phyloP scores from a whole-genome alignment of 2,888 invertebrate genomes.

The Drosophila multiciliata region DNA sequence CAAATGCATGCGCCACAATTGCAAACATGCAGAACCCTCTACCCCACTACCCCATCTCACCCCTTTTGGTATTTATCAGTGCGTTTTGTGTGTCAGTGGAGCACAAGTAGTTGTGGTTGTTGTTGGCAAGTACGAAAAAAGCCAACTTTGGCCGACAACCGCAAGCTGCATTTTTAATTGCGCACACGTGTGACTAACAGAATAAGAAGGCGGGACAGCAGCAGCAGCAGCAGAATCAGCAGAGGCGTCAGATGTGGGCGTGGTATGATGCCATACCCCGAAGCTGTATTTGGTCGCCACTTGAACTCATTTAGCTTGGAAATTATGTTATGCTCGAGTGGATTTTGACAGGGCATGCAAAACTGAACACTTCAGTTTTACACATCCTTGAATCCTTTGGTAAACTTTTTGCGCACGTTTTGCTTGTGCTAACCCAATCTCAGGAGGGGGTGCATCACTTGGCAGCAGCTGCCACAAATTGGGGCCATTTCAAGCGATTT shows the following conservation, averaged over 20 bases:
- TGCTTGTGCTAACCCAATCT: slow-evolving; percentile 31
- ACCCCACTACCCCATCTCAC: too few species aligned
- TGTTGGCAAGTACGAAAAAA: slow-evolving; percentile 19
- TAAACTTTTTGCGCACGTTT: slow-evolving; percentile 72
- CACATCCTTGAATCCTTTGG: slow-evolving; percentile 62
- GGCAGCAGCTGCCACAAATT: slow-evolving; percentile 43
- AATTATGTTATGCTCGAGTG: slow-evolving; percentile 75
- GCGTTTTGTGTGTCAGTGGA: slow-evolving; percentile 74
- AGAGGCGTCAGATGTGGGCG: slow-evolving; percentile 33
- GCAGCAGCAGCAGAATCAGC: background rate
- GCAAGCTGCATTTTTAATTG: slow-evolving; percentile 80
- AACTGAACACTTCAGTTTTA: background rate
- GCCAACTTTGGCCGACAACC: slow-evolving; percentile 68
- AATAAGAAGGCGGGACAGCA: background rate
- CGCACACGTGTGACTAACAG: slow-evolving; percentile 70
- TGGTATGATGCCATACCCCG: slow-evolving; percentile 24
- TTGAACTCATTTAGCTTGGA: slow-evolving; percentile 76
- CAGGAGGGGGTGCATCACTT: background rate
- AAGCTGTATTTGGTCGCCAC: slow-evolving; percentile 50
- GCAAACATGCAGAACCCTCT: background rate
- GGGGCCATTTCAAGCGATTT: slow-evolving; percentile 41
- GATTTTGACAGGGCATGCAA: slow-evolving; percentile 68
- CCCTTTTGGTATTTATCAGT: background rate
- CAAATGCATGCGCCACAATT: slow-evolving; percentile 51
- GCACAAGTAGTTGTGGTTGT: slow-evolving; percentile 16